phyloP scores from a whole-genome alignment of 2,888 invertebrate genomes.

The Lithophane leautieri region DNA sequence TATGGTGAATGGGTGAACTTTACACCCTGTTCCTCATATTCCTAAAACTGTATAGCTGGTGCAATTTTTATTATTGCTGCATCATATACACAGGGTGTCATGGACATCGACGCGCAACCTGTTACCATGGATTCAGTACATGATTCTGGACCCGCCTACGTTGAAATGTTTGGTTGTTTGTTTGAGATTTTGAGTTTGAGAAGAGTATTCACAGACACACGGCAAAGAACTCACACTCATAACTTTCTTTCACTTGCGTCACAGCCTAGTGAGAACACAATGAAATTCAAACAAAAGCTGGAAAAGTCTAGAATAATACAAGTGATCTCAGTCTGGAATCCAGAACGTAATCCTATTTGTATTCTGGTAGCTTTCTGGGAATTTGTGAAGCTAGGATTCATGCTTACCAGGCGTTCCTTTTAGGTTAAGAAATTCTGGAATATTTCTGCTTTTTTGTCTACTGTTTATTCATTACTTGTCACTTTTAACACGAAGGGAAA shows the following conservation, averaged over 20 bases:
- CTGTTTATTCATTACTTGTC: not conserved
- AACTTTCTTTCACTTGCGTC: slow-evolving; percentile 7
- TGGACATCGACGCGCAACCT: too few relatives aligned
- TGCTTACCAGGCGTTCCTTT: slow-evolving; percentile 27
- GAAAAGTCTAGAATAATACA: slow-evolving; percentile 15
- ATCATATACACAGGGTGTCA: too few relatives aligned
- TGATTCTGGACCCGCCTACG: too few relatives aligned
- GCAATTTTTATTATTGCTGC: too few relatives aligned
- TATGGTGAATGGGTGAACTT: too few relatives aligned
- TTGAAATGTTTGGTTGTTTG: too few relatives aligned
- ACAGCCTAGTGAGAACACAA: slow-evolving; percentile 2
- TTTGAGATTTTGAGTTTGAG: not conserved
- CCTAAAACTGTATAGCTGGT: too few relatives aligned
- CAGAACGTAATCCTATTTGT: slow-evolving; percentile 59
- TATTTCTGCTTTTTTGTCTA: slow-evolving; percentile 11
- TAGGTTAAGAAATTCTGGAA: slow-evolving; percentile 20
- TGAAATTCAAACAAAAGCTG: slow-evolving; percentile 17
- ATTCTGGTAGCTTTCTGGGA: slow-evolving; percentile 45
- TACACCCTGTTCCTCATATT: too few relatives aligned
- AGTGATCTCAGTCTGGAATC: slow-evolving; percentile 20
- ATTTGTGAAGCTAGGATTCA: slow-evolving; percentile 43
- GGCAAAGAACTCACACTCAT: too few relatives aligned
- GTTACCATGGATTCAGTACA: too few relatives aligned
- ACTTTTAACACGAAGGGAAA: not conserved
- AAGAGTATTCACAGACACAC: too few relatives aligned